Conservation (phyloP, 2,113 vertebrate genomes). For the Hemichromis elongatus region DNA sequence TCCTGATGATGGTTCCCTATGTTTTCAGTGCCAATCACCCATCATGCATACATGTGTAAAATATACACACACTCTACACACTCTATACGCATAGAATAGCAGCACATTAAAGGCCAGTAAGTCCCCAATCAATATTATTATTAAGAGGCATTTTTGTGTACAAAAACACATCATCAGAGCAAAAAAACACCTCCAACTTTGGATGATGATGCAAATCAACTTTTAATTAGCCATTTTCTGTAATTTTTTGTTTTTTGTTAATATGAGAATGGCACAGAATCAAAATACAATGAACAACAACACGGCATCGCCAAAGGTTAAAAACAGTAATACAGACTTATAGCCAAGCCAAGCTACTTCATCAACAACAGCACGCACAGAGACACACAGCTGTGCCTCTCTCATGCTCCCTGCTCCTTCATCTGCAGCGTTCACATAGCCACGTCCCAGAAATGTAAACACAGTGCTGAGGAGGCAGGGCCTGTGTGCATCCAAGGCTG, state of each 20-base stretch:
- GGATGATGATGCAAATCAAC: neutral
- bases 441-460: conserved; percentile 55
- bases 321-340: neutral
- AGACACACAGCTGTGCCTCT: conserved; percentile 49
- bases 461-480: conserved; percentile 1
- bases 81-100: fast-evolving
- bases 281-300: neutral
- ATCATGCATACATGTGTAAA: neutral
- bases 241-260: neutral
- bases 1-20: neutral
- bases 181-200: neutral
- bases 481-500: neutral
- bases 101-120: neutral
- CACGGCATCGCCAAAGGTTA: neutral
- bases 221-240: neutral
- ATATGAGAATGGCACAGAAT: neutral
- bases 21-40: neutral
- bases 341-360: neutral
- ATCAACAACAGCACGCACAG: neutral
- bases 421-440: conserved; percentile 51
- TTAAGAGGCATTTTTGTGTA: neutral
- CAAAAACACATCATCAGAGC: neutral
- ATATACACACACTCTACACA: neutral
- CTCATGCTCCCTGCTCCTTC: conserved; percentile 26
- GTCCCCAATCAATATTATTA: neutral